Evolutionary conservation across 2,797 vertebrate species (phyloP).

Genomic region (Agapornis canus): DNA sequence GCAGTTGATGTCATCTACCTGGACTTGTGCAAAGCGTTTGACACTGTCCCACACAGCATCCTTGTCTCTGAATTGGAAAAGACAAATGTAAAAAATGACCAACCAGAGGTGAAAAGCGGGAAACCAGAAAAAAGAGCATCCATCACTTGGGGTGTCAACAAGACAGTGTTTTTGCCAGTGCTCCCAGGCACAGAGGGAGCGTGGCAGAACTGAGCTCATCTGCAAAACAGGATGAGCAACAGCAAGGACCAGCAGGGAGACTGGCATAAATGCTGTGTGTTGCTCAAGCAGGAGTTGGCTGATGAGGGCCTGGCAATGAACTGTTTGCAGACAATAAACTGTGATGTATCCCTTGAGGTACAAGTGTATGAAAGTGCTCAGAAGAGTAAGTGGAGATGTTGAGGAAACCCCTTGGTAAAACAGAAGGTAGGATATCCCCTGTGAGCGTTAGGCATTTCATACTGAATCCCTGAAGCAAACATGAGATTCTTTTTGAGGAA

Average conservation of each 20-base stretch:
- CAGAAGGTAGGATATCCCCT: not conserved
- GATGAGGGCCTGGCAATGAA: not conserved
- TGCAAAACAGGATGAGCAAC: not conserved
- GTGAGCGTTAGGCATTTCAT: not conserved
- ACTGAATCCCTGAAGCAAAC: not conserved
- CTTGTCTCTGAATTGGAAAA: not conserved
- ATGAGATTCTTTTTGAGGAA: not conserved
- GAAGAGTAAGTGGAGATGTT: not conserved
- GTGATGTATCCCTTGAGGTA: not conserved
- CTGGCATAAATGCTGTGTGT: fast-evolving
- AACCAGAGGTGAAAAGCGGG: not conserved
- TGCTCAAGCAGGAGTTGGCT: not conserved
- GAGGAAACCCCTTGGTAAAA: not conserved
- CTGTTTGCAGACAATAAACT: not conserved
- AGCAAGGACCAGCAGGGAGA: not conserved
- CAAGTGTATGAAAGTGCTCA: not conserved
- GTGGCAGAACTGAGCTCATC: not conserved
- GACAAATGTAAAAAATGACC: not conserved
- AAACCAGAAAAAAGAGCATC: not conserved
- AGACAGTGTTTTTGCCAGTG: not conserved
- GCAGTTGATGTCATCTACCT: too few relatives aligned
- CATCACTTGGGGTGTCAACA: not conserved
- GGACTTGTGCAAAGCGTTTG: too few relatives aligned
- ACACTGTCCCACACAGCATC: too few relatives aligned
- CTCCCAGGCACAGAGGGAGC: not conserved